Evolutionary conservation across 2,113 vertebrate species (phyloP), one percentile per base, ranked within the genome.

Genomic region (Larimichthys crocea): DNA sequence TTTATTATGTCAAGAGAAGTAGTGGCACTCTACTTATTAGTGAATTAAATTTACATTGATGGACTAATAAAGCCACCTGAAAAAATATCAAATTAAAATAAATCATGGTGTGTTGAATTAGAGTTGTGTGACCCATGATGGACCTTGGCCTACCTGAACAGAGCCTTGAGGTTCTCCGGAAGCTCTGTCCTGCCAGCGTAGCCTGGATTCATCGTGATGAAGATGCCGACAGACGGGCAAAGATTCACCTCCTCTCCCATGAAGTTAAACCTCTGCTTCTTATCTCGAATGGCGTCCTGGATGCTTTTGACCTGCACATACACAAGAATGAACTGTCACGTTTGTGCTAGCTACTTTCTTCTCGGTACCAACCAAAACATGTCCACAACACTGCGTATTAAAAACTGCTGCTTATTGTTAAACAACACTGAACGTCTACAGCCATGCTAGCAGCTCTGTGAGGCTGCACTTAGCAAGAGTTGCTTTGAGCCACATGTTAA

Each of bases 121-220:
- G 2, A 20, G 22, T 10, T 46, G 69, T 48, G n/a, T 10, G 20
- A 14, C 3, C 55, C 10, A 2, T 49, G 20, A 10, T 40, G 29
- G 20, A 63, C n/a, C 10, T 35, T 19, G 31, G 91, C 75, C 31
- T 6, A 99, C 98, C 98, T 96, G 94, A 99, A 99, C 20, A 99
- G 96, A 66, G 98, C 96, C 89, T 99, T 99, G 56, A 99, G 96
- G 83, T 99, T 99, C 92, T 99, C 98, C 0, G 98, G 98, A 4
- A 99, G 95, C 85, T 99, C 98, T 0, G 98, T 98, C 70, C 98
- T 94, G 19, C 98, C 98, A 0, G 98, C 98, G 0, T 99, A 99
- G 15, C 98, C 98, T 0, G 97, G 98, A 86, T 99, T 99, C 98
- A 99, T 99, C 3, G 98, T 99, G 93, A 99, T 98, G 90, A 99